A percentile compares a stretch with the other conserved stretches of the same genome.
These are phyloP conservation scores for Alca torda DNA, from an alignment of 2,797 vertebrate species.

Conservation along the genomic window DNA sequence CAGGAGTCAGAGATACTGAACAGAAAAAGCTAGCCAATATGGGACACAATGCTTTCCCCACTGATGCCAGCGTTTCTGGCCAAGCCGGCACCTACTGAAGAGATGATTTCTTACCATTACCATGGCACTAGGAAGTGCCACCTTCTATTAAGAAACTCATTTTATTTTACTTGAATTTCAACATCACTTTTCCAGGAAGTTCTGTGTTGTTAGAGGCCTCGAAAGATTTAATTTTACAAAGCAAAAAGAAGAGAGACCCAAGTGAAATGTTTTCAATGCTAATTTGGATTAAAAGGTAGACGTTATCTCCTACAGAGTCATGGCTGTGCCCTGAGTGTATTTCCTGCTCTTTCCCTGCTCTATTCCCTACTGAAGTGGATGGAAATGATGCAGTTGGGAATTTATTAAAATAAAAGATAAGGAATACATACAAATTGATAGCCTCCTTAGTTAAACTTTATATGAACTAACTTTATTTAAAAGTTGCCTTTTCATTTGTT, in stretches of 20 bases:
- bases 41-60: not conserved
- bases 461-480: constrained; percentile 43
- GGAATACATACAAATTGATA: not conserved
- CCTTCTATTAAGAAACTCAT: not conserved
- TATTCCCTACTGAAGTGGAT: not conserved
- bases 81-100: not conserved
- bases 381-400: not conserved
- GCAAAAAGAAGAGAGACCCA: not conserved
- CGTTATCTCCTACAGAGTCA: not conserved
- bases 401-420: not conserved
- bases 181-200: constrained; percentile 1
- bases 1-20: not conserved
- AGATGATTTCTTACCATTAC: not conserved
- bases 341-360: not conserved
- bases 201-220: not conserved
- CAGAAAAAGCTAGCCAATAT: accelerated
- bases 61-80: not conserved
- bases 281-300: not conserved
- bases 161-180: constrained; percentile 1
- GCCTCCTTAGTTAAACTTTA: constrained; percentile 25
- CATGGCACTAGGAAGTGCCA: not conserved
- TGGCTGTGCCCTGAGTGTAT: not conserved
- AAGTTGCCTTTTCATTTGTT: constrained; percentile 44
- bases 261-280: not conserved
- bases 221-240: not conserved